Evolutionary conservation across 2,888 invertebrate species (phyloP), one percentile per base, ranked within the genome.

Genomic region (Hartigia nigra): DNA sequence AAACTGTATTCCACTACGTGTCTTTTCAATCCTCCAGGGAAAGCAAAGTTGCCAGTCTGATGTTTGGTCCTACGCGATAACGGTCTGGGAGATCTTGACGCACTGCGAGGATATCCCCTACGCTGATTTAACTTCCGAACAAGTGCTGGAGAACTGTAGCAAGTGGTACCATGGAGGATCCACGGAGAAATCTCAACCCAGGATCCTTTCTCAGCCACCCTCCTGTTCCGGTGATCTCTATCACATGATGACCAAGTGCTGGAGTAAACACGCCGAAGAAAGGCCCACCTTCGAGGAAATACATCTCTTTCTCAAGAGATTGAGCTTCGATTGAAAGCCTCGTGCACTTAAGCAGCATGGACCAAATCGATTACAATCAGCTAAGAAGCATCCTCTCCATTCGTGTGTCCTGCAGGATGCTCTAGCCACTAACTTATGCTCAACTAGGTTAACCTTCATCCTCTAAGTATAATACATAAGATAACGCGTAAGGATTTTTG

Each of bases 171-270:
- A 92, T 77, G 92, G 92, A 0, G 92, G 92, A 0, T 88, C 92
- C 0, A 91, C 91, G 89, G 87, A 93, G 88, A 89, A 91, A 88
- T 85, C 92, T 90, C 87, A 92, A 88, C 89, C 93, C 84, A 93
- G 95, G 84, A 92, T 93, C 82, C 92, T 93, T 55, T 88, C 95
- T 4, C 94, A 95, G 74, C 97, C 97, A 23, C 93, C 95, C 74
- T 94, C 95, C 81, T 97, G 97, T 92, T 96, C 97, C 70, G 84
- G 81, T 70, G 97, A 98, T 91, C 96, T 98, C 82, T 97, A 96
- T 93, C 97, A 97, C 91, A 94, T 98, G 86, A 97, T 98, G 96
- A 95, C 95, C 86, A 97, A 97, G 92, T 98, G 98, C 92, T 98
- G 98, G 97, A 95, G 96, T 86, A 93, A 96, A 78, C 95, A 95